phyloP scores from a whole-genome alignment of 2,113 vertebrate genomes.

The Cyphomyrus plagiostoma region DNA sequence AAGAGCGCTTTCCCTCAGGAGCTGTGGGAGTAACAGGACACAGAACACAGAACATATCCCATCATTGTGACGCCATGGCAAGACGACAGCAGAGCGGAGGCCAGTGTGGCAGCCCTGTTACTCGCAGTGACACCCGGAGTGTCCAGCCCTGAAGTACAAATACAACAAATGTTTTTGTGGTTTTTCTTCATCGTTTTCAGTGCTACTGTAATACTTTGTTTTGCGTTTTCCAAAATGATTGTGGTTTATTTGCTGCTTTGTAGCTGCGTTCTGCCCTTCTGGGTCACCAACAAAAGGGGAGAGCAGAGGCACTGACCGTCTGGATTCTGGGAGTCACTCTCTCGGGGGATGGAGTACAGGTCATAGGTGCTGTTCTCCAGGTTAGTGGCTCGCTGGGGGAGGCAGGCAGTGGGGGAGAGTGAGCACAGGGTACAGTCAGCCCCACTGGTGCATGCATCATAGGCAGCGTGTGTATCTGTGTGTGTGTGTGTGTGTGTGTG shows the following conservation, averaged over 20 bases:
- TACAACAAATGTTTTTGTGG: neutral
- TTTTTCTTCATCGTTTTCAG: neutral
- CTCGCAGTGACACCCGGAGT: neutral
- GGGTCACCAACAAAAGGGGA: neutral
- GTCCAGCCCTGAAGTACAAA: neutral
- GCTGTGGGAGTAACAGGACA: slow-evolving; percentile 54
- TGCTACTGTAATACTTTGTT: neutral
- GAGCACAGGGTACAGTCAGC: neutral
- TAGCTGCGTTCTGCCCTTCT: neutral
- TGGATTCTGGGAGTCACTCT: slow-evolving; percentile 91
- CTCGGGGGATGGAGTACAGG: slow-evolving; percentile 90
- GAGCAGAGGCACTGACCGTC: slow-evolving; percentile 67
- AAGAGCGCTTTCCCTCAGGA: slow-evolving; percentile 91
- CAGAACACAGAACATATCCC: neutral
- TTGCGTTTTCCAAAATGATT: neutral
- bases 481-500: neutral
- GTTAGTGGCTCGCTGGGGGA: slow-evolving; percentile 83
- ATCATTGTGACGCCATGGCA: neutral
- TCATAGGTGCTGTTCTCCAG: slow-evolving; percentile 97
- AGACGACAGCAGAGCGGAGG: neutral
- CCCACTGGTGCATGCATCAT: no score
- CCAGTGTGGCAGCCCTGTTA: no score
- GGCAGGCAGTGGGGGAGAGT: slow-evolving; percentile 16
- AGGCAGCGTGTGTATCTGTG: neutral
- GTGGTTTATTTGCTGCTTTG: neutral